phyloP scores from a whole-genome alignment of 2,113 vertebrate genomes.

The Peromyscus californicus region DNA sequence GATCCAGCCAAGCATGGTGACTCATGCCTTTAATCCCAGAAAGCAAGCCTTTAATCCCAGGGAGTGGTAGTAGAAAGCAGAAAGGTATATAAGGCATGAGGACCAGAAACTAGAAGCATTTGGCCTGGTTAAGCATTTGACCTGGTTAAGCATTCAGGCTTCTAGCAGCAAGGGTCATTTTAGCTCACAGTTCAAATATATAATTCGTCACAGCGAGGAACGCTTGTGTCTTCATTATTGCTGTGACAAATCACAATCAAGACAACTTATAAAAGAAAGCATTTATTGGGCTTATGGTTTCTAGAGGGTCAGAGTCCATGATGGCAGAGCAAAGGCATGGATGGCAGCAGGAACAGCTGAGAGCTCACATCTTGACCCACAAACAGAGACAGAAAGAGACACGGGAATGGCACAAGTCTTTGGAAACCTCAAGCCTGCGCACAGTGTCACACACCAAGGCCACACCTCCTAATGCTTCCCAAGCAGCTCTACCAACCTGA shows the following conservation, averaged over 20 bases:
- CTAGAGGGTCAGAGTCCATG: not conserved
- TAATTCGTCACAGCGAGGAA: not conserved
- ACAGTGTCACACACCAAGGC: not conserved
- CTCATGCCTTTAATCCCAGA: no score
- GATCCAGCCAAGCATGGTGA: no score
- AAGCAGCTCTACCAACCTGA: not conserved
- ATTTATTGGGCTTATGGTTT: not conserved
- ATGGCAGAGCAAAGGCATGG: not conserved
- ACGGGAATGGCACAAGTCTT: not conserved
- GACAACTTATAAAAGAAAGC: not conserved
- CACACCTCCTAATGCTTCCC: not conserved
- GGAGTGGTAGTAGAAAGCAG: no score
- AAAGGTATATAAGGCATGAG: no score
- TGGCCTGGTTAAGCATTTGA: no score
- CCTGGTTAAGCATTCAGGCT: no score
- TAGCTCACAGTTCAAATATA: not conserved
- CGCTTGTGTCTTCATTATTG: not conserved
- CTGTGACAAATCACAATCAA: not conserved
- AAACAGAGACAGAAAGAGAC: not conserved
- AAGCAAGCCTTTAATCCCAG: no score
- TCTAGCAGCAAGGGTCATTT: no score
- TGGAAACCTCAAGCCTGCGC: not conserved
- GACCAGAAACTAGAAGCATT: no score
- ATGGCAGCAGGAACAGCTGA: not conserved
- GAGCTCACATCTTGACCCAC: not conserved